A percentile compares a stretch with the other conserved stretches of the same genome.
Conservation (phyloP, 2,113 vertebrate genomes). For the Brachionichthys hirsutus region DNA sequence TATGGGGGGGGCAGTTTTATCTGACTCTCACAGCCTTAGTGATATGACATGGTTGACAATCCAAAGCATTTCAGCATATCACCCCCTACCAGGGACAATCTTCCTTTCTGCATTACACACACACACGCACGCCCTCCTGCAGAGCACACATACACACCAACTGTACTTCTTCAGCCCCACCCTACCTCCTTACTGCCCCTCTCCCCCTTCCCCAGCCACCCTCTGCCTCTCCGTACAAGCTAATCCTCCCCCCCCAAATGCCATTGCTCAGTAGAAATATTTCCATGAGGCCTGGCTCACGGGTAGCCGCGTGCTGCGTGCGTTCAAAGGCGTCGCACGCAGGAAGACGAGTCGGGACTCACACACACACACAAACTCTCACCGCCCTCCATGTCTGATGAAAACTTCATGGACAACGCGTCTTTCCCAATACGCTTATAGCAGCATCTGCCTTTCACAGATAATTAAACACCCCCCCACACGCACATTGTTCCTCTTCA, state of each 20-base stretch:
- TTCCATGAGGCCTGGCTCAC: conserved; percentile 43
- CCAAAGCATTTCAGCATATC: conserved; percentile 40
- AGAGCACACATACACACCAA: conserved; percentile 17
- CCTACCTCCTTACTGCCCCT: conserved; percentile 6
- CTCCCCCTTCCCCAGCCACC: conserved; percentile 35
- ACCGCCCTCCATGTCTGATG: neutral
- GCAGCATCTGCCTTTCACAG: conserved; percentile 63
- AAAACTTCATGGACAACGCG: conserved; percentile 26
- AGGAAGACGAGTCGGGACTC: conserved; percentile 24
- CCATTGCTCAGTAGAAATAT: conserved; percentile 52
- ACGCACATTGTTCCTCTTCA: neutral
- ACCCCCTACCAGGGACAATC: conserved; percentile 68
- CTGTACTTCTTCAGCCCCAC: conserved; percentile 30
- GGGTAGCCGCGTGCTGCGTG: conserved; percentile 31
- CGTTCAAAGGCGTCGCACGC: conserved; percentile 29
- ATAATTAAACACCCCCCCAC: conserved; percentile 58
- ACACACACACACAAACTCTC: conserved; percentile 24
- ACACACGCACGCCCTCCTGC: conserved; percentile 35
- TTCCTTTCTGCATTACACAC: conserved; percentile 34
- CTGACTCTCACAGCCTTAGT: conserved; percentile 57
- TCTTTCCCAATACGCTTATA: conserved; percentile 46
- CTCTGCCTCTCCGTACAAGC: conserved; percentile 41
- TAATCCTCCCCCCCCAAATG: conserved; percentile 64
- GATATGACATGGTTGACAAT: conserved; percentile 61
- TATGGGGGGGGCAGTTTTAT: conserved; percentile 55